Evolutionary conservation across 2,888 invertebrate genomes (phyloP).

Genomic region (Cylloceria caligata): DNA sequence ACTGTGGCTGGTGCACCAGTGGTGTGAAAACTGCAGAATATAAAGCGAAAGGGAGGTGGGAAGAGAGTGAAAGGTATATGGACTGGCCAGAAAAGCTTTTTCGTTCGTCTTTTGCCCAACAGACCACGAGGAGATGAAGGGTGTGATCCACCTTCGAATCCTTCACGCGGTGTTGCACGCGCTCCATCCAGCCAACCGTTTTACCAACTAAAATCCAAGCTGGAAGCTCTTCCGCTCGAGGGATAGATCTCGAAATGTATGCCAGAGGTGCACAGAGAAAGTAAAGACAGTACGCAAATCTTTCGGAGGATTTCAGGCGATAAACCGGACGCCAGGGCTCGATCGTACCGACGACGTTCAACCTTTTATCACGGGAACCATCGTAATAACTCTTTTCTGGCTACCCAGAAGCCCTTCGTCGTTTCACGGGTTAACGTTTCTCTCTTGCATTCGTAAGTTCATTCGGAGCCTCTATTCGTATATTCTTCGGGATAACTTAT

Average conservation of each 20-base stretch:
- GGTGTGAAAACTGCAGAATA: conserved; percentile 24
- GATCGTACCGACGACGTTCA: conserved; percentile 60
- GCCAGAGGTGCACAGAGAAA: not conserved
- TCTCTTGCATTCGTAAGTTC: conserved; percentile 14
- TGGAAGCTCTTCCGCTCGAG: conserved; percentile 40
- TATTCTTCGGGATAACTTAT: not conserved
- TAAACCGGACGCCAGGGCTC: conserved; percentile 54
- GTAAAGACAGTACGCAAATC: conserved; percentile 62
- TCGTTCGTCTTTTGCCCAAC: conserved; percentile 24
- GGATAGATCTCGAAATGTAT: conserved; percentile 15
- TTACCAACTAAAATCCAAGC: conserved; percentile 51
- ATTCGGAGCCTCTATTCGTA: not conserved
- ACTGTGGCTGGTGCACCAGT: conserved; percentile 31
- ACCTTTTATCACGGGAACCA: conserved; percentile 62
- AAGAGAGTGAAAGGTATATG: conserved; percentile 47
- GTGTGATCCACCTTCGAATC: conserved; percentile 65
- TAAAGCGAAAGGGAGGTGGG: conserved; percentile 25
- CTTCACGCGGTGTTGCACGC: conserved; percentile 66
- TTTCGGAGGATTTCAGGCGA: conserved; percentile 57
- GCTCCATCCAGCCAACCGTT: conserved; percentile 43
- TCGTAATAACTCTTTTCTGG: conserved; percentile 63
- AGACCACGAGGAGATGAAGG: conserved; percentile 57
- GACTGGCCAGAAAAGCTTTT: conserved; percentile 50
- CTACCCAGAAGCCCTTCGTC: conserved; percentile 18
- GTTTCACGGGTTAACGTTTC: not conserved